Percentiles rank a stretch among this genome's conserved stretches.
Conservation (phyloP, 2,797 vertebrate species). For the Halcyon badia region DNA sequence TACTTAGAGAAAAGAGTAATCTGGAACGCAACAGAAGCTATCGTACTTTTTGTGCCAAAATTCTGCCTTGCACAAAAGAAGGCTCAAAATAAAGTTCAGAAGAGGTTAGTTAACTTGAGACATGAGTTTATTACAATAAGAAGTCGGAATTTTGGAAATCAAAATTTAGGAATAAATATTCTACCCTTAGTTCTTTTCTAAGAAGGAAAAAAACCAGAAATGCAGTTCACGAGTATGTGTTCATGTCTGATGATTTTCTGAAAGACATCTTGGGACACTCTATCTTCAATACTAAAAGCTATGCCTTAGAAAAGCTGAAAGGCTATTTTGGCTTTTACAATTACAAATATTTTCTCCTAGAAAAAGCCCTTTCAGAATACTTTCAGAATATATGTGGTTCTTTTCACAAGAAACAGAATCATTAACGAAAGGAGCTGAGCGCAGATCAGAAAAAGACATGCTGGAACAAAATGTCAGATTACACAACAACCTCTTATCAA, state of each 20-base stretch:
- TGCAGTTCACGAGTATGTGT: background rate
- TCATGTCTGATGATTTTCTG: background rate
- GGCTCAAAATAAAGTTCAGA: background rate
- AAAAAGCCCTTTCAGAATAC: background rate
- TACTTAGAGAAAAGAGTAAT: background rate
- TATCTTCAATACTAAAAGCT: background rate
- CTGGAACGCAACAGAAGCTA: background rate
- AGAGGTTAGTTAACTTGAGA: background rate
- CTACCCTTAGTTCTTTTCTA: background rate
- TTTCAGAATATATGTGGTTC: background rate
- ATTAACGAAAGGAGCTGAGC: background rate
- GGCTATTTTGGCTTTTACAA: background rate
- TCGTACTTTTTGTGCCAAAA: background rate
- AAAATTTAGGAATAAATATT: background rate
- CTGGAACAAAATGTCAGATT: background rate
- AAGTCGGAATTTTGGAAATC: background rate
- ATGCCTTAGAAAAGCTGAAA: background rate
- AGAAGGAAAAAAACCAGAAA: background rate
- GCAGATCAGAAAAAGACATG: background rate
- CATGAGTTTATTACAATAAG: background rate
- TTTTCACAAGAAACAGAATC: background rate
- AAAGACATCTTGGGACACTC: background rate
- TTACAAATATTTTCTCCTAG: background rate
- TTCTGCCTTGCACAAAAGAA: background rate
- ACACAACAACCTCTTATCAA: background rate